Evolutionary conservation across 2,888 invertebrate species (phyloP).

Genomic region (Drosophila niveifrons): DNA sequence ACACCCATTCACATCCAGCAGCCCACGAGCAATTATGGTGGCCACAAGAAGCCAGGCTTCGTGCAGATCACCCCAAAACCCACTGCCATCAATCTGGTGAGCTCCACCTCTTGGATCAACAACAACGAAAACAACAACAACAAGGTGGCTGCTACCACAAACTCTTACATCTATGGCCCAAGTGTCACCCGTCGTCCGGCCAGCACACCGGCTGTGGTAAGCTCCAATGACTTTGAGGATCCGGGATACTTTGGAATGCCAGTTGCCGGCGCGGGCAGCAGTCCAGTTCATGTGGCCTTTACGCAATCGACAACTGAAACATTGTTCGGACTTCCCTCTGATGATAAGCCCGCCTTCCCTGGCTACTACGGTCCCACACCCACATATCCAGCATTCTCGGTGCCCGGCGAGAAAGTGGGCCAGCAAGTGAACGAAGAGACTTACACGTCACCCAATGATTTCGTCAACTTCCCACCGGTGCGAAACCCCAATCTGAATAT

Average conservation of each 20-base stretch:
- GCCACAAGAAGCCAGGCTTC: slow-evolving; percentile 80
- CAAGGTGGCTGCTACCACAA: slow-evolving; percentile 76
- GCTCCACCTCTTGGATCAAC: slow-evolving; percentile 68
- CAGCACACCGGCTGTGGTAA: slow-evolving; percentile 57
- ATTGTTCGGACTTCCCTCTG: slow-evolving; percentile 75
- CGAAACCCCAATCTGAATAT: slow-evolving; percentile 93
- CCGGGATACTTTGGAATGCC: slow-evolving; percentile 84
- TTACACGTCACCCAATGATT: slow-evolving; percentile 89
- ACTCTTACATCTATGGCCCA: slow-evolving; percentile 85
- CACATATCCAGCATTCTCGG: slow-evolving; percentile 83
- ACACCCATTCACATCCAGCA: slow-evolving; percentile 84
- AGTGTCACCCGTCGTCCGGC: slow-evolving; percentile 78
- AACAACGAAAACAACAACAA: slow-evolving; percentile 50
- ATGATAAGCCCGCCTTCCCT: slow-evolving; percentile 84
- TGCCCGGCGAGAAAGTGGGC: slow-evolving; percentile 82
- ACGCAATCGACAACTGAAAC: slow-evolving; percentile 73
- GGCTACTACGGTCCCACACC: slow-evolving; percentile 85
- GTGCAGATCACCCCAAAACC: slow-evolving; percentile 87
- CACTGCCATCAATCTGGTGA: slow-evolving; percentile 82
- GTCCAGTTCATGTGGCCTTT: slow-evolving; percentile 64
- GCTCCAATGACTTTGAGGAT: slow-evolving; percentile 85
- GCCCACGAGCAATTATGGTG: slow-evolving; percentile 56
- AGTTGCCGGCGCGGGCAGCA: slow-evolving; percentile 48
- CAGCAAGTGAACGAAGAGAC: slow-evolving; percentile 85
- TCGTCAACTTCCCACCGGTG: slow-evolving; percentile 93